These are phyloP conservation scores for Drosophila pectinifera DNA, from an alignment of 1,140 invertebrate genomes.

Conservation along the genomic window DNA sequence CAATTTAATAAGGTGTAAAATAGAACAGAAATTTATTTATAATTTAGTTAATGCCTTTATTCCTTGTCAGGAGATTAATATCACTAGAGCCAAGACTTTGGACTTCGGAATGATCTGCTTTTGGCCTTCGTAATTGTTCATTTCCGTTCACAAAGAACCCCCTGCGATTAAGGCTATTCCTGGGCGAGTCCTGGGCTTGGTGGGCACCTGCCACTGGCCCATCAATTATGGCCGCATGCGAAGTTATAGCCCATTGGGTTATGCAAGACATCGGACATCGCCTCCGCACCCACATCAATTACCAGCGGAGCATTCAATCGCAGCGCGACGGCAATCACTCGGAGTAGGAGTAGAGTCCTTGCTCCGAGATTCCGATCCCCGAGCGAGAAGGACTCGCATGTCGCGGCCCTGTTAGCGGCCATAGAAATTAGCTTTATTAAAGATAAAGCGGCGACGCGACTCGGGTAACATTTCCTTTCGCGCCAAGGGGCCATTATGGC, in stretches of 20 bases:
- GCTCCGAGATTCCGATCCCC: conserved; percentile 36
- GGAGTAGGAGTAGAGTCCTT: background rate
- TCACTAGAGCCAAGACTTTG: fast-evolving
- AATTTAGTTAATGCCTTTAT: background rate
- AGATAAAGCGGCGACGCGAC: conserved; percentile 65
- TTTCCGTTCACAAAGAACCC: conserved; percentile 24
- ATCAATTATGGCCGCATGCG: conserved; percentile 75
- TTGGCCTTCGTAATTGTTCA: conserved; percentile 26
- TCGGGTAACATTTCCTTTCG: conserved; percentile 66
- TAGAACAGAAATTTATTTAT: too few relatives aligned
- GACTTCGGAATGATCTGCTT: conserved; percentile 2
- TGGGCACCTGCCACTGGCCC: conserved; percentile 47
- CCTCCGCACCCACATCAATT: conserved; percentile 58
- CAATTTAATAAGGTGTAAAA: background rate
- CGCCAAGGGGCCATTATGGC: conserved; percentile 64
- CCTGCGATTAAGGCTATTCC: conserved; percentile 5
- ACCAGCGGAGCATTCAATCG: conserved; percentile 57
- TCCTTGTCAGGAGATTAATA: background rate
- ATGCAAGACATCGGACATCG: conserved; percentile 42
- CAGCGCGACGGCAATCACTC: conserved; percentile 27
- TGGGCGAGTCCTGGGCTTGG: conserved; percentile 66
- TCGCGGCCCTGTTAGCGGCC: conserved; percentile 71
- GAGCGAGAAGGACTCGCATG: conserved; percentile 57
- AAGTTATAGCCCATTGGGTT: conserved; percentile 37
- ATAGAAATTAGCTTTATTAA: conserved; percentile 83